A percentile compares a stretch with the other conserved stretches of the same genome.
Conservation (phyloP, 2,888 invertebrate genomes). For the Dryococelus australis region DNA sequence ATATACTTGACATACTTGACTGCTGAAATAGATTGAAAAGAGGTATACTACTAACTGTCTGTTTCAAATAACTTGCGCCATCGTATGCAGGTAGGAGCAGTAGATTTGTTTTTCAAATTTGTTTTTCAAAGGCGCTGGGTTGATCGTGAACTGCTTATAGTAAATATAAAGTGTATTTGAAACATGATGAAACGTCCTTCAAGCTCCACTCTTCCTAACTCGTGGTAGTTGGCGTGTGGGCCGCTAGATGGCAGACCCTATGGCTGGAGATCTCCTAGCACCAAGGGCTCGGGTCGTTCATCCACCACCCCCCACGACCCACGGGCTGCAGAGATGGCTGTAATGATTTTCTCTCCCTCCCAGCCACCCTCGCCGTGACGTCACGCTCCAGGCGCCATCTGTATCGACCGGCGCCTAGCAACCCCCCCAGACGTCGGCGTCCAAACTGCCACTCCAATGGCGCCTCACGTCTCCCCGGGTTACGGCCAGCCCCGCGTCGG, state of each 20-base stretch:
- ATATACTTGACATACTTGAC: too few relatives aligned
- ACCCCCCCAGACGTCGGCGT: not conserved
- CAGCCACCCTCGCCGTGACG: not conserved
- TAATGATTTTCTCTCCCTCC: slow-evolving; percentile 25
- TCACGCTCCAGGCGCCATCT: not conserved
- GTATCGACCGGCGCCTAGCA: slow-evolving; percentile 17
- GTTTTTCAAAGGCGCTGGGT: too few relatives aligned
- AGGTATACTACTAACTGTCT: too few relatives aligned
- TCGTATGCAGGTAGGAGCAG: too few relatives aligned
- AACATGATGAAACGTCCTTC: too few relatives aligned
- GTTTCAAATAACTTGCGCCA: too few relatives aligned
- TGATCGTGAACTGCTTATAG: too few relatives aligned
- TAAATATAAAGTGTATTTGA: too few relatives aligned
- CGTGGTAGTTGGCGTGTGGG: not conserved
- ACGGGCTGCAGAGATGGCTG: not conserved
- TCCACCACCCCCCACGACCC: not conserved
- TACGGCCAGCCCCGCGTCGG: not conserved
- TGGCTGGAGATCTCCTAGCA: not conserved
- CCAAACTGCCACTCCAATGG: not conserved
- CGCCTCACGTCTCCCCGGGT: not conserved
- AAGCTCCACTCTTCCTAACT: not conserved
- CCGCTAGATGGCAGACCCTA: slow-evolving; percentile 23
- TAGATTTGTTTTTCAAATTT: too few relatives aligned
- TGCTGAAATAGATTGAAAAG: too few relatives aligned
- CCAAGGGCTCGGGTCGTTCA: too few relatives aligned